phyloP scores from a whole-genome alignment of 1,140 invertebrate genomes.

The Nomia melanderi region DNA sequence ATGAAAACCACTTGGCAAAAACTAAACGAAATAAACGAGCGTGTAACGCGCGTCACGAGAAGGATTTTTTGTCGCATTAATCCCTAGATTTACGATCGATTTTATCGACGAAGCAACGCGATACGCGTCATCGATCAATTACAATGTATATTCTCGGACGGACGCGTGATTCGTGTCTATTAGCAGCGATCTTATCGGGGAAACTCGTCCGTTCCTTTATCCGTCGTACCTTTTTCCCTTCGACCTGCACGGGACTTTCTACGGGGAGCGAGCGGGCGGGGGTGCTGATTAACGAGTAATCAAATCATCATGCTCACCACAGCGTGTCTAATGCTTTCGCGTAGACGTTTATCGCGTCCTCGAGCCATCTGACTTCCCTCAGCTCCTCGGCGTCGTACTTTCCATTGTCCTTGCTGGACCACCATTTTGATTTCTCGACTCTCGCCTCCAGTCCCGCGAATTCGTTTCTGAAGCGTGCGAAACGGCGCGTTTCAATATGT shows the following conservation, averaged over 20 bases:
- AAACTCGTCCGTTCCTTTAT: not conserved
- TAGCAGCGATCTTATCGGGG: not conserved
- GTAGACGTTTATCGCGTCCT: slow-evolving; percentile 71
- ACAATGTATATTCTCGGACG: too few relatives aligned
- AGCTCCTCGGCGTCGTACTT: slow-evolving; percentile 70
- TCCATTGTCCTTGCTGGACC: slow-evolving; percentile 55
- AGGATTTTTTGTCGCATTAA: too few relatives aligned
- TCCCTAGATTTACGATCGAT: too few relatives aligned
- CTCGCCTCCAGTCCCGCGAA: slow-evolving; percentile 61
- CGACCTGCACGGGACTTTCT: not conserved
- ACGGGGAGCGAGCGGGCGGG: too few relatives aligned
- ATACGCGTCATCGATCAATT: too few relatives aligned
- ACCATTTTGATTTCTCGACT: slow-evolving; percentile 74
- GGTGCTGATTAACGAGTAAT: not conserved
- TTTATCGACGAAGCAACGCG: too few relatives aligned
- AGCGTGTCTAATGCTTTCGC: slow-evolving; percentile 66
- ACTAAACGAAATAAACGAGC: too few relatives aligned
- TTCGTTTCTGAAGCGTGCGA: slow-evolving; percentile 61
- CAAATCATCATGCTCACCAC: slow-evolving; percentile 64
- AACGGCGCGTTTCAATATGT: not conserved
- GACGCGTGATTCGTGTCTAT: not conserved
- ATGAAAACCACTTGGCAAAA: too few relatives aligned
- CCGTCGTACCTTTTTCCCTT: not conserved
- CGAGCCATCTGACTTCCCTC: slow-evolving; percentile 73
- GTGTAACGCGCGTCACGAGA: too few relatives aligned